A percentile compares a stretch with the other conserved stretches of the same genome.
Conservation (phyloP, 2,113 vertebrate species). For the Hippocampus guttulatus region DNA sequence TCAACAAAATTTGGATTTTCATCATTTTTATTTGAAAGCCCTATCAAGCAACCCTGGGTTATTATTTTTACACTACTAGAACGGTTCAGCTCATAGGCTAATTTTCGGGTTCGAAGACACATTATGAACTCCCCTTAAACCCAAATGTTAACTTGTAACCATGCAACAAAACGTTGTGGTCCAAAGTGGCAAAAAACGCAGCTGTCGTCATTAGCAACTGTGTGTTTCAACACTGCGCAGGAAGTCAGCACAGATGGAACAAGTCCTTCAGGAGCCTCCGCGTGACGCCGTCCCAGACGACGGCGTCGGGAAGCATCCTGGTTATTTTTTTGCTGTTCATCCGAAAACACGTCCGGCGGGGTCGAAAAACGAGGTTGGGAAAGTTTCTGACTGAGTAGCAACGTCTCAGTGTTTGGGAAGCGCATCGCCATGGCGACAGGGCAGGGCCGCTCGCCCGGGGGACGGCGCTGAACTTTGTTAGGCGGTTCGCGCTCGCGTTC, state of each 20-base stretch:
- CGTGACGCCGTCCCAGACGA: neutral
- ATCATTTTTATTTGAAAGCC: too few relatives aligned
- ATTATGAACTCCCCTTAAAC: too few relatives aligned
- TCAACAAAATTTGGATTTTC: too few relatives aligned
- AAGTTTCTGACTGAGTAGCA: neutral
- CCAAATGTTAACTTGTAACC: too few relatives aligned
- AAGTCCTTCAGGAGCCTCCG: neutral
- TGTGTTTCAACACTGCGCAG: neutral
- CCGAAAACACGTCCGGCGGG: neutral
- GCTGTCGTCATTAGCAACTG: neutral
- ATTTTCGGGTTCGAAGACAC: too few relatives aligned
- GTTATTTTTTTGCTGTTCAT: neutral
- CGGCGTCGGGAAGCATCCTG: neutral
- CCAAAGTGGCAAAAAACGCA: neutral
- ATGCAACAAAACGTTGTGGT: neutral
- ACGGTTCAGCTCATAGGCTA: too few relatives aligned
- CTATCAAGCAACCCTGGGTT: too few relatives aligned
- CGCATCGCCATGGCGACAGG: neutral
- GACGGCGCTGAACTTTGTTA: neutral
- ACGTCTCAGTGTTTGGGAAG: neutral
- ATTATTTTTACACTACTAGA: too few relatives aligned
- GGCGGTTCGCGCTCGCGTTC: neutral
- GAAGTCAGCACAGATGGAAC: slow-evolving; percentile 12
- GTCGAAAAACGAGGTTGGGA: neutral
- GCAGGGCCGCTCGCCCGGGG: neutral